A percentile compares a stretch with the other conserved stretches of the same genome.
Evolutionary conservation across 2,888 invertebrate species (phyloP).

Genomic region (Drosophila gaucha): DNA sequence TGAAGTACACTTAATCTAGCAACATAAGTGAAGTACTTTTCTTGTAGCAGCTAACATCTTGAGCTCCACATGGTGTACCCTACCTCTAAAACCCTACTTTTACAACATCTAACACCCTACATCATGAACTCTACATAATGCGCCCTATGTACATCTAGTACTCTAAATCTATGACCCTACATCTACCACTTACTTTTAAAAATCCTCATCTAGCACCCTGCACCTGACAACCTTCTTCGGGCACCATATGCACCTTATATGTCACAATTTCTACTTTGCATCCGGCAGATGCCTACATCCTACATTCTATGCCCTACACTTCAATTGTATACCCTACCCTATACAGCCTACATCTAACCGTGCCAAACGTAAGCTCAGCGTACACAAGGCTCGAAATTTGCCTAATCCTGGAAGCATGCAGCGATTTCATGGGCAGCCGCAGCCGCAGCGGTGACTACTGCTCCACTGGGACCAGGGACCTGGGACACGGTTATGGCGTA

Average conservation of each 20-base stretch:
- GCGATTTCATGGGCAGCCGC: slow-evolving; percentile 69
- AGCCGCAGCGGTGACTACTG: slow-evolving; percentile 38
- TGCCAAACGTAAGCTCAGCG: neutral
- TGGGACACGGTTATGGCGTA: neutral
- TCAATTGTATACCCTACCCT: neutral
- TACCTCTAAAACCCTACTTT: neutral
- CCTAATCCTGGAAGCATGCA: slow-evolving; percentile 65
- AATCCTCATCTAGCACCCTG: neutral
- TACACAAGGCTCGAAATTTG: slow-evolving; percentile 34
- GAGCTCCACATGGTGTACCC: neutral
- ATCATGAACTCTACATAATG: neutral
- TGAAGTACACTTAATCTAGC: no score
- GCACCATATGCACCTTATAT: no score
- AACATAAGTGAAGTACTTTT: no score
- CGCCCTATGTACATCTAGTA: neutral
- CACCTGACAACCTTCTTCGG: no score
- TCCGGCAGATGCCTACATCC: neutral
- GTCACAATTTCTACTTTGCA: neutral
- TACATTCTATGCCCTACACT: neutral
- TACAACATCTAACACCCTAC: neutral
- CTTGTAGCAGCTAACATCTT: neutral
- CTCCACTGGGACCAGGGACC: slow-evolving; percentile 42
- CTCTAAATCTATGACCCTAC: neutral
- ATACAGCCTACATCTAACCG: neutral
- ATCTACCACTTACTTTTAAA: neutral